Evolutionary conservation across 1,140 invertebrate genomes (phyloP).

Genomic region (Cardiocondyla obscurior): DNA sequence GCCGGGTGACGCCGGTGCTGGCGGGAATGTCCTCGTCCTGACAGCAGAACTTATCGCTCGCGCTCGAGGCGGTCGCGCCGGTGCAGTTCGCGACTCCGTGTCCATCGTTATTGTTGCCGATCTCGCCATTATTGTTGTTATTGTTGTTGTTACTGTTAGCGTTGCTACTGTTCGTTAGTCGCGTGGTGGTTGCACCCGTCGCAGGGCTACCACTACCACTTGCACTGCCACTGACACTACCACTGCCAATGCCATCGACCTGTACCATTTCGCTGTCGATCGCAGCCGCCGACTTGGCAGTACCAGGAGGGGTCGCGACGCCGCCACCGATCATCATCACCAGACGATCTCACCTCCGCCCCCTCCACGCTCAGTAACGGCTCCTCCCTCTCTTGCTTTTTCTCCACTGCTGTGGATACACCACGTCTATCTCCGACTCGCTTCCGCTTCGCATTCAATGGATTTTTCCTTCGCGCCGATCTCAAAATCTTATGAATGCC

Average conservation of each 20-base stretch:
- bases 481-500: not conserved
- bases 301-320: conserved; percentile 81
- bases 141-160: conserved; percentile 70
- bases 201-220: conserved; percentile 80
- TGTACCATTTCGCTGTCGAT: conserved; percentile 80
- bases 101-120: conserved; percentile 67
- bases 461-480: not conserved
- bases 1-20: conserved; percentile 70
- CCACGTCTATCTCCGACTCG: conserved; percentile 14
- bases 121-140: conserved; percentile 57
- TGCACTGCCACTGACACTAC: conserved; percentile 81
- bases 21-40: conserved; percentile 75
- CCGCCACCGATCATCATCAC: conserved; percentile 83
- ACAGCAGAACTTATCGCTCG: conserved; percentile 74
- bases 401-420: conserved; percentile 40
- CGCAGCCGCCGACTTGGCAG: conserved; percentile 79
- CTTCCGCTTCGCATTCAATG: conserved; percentile 42
- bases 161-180: conserved; percentile 57
- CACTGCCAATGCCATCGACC: conserved; percentile 81
- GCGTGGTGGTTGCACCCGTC: conserved; percentile 74
- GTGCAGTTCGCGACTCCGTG: conserved; percentile 65
- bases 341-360: conserved; percentile 66
- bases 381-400: conserved; percentile 60
- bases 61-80: conserved; percentile 45
- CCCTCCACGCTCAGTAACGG: conserved; percentile 59